Percentiles rank a stretch among this genome's conserved stretches.
Evolutionary conservation across 37 sponge, comb jelly and placozoan genomes (phyloP).

Genomic region (Amphimedon queenslandica): DNA sequence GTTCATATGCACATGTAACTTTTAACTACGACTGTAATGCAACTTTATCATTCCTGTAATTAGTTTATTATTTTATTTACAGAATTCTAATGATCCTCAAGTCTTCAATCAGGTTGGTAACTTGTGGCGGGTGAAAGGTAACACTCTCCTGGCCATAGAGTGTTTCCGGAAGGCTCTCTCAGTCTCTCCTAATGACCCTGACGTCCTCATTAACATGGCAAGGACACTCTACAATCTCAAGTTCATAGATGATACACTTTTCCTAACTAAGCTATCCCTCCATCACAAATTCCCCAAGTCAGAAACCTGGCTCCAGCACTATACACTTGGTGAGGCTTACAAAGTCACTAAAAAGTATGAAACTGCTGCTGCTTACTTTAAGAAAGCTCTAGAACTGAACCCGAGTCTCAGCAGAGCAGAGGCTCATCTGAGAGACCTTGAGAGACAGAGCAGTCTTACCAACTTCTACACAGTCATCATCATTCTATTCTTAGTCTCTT

Average conservation of each 20-base stretch:
- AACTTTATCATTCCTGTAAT: no score
- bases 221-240: conserved; percentile 76
- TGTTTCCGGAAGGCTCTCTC: conserved; percentile 79
- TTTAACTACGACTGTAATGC: no score
- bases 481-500: conserved; percentile 33
- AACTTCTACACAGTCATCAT: conserved; percentile 71
- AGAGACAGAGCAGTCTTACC: conserved; percentile 39
- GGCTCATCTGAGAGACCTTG: conserved; percentile 62
- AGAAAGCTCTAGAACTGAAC: conserved; percentile 62
- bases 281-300: conserved; percentile 43
- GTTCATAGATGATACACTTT: conserved; percentile 64
- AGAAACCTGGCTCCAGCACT: conserved; percentile 82
- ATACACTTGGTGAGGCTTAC: conserved; percentile 83
- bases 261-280: conserved; percentile 62
- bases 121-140: conserved; percentile 84
- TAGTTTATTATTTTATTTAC: conserved; percentile 3
- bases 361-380: conserved; percentile 65
- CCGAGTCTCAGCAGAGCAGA: conserved; percentile 72
- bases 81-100: not conserved
- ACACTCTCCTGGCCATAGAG: conserved; percentile 80
- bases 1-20: no score
- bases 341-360: conserved; percentile 61
- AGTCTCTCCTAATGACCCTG: conserved; percentile 62
- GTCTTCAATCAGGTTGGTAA: conserved; percentile 84
- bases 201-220: conserved; percentile 80